Percentiles rank a stretch among this genome's conserved stretches.
Conservation (phyloP, 2,113 vertebrate genomes). For the Sceloporus tristichus region DNA sequence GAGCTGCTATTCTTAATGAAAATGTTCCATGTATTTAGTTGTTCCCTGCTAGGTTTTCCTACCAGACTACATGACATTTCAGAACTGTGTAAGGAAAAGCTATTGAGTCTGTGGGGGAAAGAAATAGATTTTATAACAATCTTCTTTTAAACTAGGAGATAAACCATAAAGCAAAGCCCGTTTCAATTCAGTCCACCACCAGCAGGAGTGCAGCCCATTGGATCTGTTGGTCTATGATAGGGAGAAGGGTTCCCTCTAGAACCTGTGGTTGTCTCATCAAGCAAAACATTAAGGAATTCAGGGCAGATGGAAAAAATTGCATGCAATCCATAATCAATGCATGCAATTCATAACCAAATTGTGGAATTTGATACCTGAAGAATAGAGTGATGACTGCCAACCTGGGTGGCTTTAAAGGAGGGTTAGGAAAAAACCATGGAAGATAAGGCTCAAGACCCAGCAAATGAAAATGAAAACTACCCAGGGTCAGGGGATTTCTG, state of each 20-base stretch:
- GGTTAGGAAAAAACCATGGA: not conserved
- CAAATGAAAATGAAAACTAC: too few species aligned
- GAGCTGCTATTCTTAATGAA: constrained; percentile 35
- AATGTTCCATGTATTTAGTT: constrained; percentile 40
- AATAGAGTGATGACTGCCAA: not conserved
- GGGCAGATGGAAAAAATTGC: not conserved
- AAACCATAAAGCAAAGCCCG: constrained; percentile 17
- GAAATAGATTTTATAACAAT: not conserved
- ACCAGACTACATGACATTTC: constrained; percentile 42
- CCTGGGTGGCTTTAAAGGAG: not conserved
- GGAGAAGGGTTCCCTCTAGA: not conserved
- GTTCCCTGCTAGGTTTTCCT: constrained; percentile 17
- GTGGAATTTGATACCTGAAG: not conserved
- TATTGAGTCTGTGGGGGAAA: constrained; percentile 23
- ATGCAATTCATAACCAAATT: not conserved
- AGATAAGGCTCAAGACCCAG: not conserved
- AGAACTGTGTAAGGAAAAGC: constrained; percentile 9
- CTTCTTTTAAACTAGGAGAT: constrained; percentile 16
- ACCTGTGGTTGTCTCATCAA: not conserved
- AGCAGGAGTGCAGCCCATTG: not conserved
- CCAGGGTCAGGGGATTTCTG: too few species aligned
- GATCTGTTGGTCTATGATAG: not conserved
- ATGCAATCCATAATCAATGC: not conserved
- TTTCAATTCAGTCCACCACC: not conserved
- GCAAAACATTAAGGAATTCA: not conserved